Percentiles rank a stretch among this genome's conserved stretches.
Evolutionary conservation across 2,113 vertebrate species (phyloP).

Genomic region (Bombycilla garrulus): DNA sequence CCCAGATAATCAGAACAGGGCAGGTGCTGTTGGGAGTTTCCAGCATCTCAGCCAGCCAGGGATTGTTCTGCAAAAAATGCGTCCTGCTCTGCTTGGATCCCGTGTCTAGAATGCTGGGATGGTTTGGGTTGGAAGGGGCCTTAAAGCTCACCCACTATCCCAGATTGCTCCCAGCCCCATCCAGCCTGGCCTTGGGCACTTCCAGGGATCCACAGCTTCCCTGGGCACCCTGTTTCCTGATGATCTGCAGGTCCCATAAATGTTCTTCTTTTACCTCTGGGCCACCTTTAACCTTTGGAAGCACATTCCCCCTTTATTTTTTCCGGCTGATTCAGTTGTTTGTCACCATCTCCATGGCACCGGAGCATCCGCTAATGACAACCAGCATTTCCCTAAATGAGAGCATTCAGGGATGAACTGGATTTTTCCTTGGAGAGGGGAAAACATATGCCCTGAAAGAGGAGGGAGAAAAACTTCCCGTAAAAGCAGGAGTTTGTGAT

Average conservation of each 20-base stretch:
- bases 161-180: neutral
- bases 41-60: neutral
- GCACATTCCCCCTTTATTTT: neutral
- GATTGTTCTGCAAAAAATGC: neutral
- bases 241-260: too few relatives aligned
- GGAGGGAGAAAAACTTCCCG: neutral
- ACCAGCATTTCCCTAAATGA: neutral
- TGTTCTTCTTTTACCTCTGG: neutral
- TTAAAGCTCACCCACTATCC: neutral
- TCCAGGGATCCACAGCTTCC: neutral
- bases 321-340: neutral
- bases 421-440: neutral
- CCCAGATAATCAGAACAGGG: neutral
- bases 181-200: neutral
- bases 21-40: neutral
- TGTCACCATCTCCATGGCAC: conserved; percentile 5
- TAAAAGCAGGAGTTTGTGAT: neutral
- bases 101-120: neutral
- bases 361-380: neutral
- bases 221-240: neutral
- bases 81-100: neutral
- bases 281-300: neutral
- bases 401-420: neutral
- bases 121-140: neutral
- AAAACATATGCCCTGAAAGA: neutral